Base-by-base conservation (phyloP, 2,888 invertebrate species). In the Bursaphelenchus okinawaensis region DNA sequence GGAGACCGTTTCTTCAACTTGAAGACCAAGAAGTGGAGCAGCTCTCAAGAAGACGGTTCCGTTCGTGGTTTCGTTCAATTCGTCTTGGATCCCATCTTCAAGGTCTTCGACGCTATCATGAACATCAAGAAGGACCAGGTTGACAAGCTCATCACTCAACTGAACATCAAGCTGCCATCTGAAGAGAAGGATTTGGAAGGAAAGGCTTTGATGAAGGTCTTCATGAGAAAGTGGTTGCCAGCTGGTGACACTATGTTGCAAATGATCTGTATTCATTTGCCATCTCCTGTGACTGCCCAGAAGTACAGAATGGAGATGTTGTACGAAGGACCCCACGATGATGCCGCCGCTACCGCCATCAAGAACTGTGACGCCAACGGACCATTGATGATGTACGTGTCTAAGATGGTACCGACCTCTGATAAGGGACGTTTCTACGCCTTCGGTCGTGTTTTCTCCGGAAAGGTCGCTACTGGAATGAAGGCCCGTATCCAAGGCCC, bases 351-450 rank as follows among this genome's bases (percentile, higher is more conserved):
- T 75, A 76, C 92, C 72, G 87, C 84, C 59, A 83, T 87, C 71
- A 86, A 91, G 89, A 90, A 84, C 83, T 99, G 98, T 84, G 93
- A 99, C 85, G 90, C 96, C 16, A 90, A 92, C 76, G 98, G 91
- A 52, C 96, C 95, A 19, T 88, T 99, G 66, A 98, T 99, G 95
- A 99, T 99, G 98, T 99, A 99, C 88, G 88, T 99, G 76, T 94
- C 94, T 58, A 99, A 99, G 87, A 99, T 99, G 98, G 98, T 99
- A 84, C 98, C 98, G 75, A 99, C 98, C 19, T 90, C 93, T 16
- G 98, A 99, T 86, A 99, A 99, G 87, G 98, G 98, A 70, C 91
- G 98, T 84, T 99, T 99, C 90, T 99, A 95, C 86, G 98, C 98
- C 68, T 99, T 99, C 85, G 98, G 98, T 59, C 94, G 98, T 86